phyloP scores from a whole-genome alignment of 2,888 invertebrate species.

The Amaurobius ferox region DNA sequence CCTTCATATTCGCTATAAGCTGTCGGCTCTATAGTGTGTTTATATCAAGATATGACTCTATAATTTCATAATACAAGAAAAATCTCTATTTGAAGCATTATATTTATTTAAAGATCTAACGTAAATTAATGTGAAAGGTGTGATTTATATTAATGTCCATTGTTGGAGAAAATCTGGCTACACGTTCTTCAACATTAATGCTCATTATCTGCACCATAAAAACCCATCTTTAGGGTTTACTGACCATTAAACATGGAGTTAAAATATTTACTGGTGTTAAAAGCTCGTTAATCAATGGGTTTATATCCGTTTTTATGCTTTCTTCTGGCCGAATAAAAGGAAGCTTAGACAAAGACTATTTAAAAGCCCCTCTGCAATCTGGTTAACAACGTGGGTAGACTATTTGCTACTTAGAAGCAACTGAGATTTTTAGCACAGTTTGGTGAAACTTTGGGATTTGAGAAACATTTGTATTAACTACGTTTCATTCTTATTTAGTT shows the following conservation, averaged over 20 bases:
- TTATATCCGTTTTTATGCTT: background rate
- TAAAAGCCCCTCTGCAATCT: background rate
- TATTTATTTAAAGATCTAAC: too few relatives aligned
- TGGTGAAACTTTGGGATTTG: too few relatives aligned
- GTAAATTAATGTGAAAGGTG: too few relatives aligned
- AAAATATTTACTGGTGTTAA: background rate
- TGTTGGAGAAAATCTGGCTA: background rate
- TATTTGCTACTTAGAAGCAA: background rate
- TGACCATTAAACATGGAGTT: background rate
- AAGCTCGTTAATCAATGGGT: background rate
- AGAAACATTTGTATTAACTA: too few relatives aligned
- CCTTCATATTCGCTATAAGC: too few relatives aligned
- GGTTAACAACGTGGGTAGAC: background rate
- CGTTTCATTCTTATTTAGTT: too few relatives aligned
- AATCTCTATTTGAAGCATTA: too few relatives aligned
- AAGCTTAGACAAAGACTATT: constrained; percentile 1
- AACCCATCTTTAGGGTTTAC: background rate
- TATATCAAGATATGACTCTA: too few relatives aligned
- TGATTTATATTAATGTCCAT: too few relatives aligned
- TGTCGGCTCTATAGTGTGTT: too few relatives aligned
- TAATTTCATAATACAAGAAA: too few relatives aligned
- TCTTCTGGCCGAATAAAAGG: background rate
- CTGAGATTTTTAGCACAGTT: background rate
- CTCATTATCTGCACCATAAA: background rate
- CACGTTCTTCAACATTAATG: background rate